phyloP scores from a whole-genome alignment of 1,140 invertebrate species.

The Holcopasites calliopsidis region DNA sequence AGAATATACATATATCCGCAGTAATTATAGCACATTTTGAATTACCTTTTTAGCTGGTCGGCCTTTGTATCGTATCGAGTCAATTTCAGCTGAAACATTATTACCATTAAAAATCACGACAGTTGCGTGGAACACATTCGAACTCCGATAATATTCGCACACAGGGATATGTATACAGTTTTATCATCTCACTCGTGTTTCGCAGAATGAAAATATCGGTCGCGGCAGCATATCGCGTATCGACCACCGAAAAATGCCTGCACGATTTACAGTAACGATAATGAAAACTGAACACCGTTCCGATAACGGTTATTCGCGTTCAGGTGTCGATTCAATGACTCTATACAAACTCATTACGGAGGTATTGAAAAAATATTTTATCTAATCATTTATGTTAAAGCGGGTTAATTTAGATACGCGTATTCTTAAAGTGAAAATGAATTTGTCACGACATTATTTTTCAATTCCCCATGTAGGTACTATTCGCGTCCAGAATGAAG shows the following conservation, averaged over 20 bases:
- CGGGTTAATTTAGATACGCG: too few species aligned
- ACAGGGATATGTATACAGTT: too few species aligned
- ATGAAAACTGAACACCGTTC: constrained; percentile 23
- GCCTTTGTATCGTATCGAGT: background rate
- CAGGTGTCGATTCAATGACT: constrained; percentile 3
- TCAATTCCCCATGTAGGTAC: too few species aligned
- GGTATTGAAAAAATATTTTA: constrained; percentile 4
- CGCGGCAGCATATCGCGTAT: constrained; percentile 10
- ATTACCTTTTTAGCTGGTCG: background rate
- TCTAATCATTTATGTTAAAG: too few species aligned
- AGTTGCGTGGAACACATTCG: background rate
- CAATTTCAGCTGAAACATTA: background rate
- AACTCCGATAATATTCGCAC: background rate
- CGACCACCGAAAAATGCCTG: constrained; percentile 11
- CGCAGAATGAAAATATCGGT: constrained; percentile 25
- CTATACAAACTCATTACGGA: constrained; percentile 9
- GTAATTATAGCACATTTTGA: background rate
- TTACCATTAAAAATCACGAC: background rate
- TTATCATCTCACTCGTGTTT: background rate
- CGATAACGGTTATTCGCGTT: constrained; percentile 18
- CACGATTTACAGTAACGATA: constrained; percentile 32
- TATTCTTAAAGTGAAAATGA: too few species aligned
- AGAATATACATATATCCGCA: background rate
- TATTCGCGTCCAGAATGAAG: too few species aligned
- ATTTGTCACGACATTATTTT: too few species aligned